A percentile compares a stretch with the other conserved stretches of the same genome.
Conservation (phyloP, 1,140 invertebrate species). For the Zaprionus kolodkinae region DNA sequence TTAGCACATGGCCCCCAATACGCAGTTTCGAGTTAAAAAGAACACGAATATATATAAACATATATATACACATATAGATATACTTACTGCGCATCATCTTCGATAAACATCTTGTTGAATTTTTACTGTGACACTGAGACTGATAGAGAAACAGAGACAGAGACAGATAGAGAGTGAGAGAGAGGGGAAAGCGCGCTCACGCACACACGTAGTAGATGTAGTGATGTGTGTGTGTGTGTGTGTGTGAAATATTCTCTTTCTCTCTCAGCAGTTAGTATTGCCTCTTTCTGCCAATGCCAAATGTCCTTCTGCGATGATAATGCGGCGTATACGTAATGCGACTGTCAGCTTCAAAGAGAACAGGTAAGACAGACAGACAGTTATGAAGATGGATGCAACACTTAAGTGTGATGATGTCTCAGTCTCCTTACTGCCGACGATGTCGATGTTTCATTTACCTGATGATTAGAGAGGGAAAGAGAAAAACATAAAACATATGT, state of each 20-base stretch:
- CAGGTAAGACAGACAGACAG: constrained; percentile 37
- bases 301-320: constrained; percentile 27
- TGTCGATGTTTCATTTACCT: constrained; percentile 52
- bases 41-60: constrained; percentile 6
- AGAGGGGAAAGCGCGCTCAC: neutral
- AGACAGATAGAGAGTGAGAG: constrained; percentile 2
- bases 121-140: constrained; percentile 19
- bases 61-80: constrained; percentile 11
- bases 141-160: constrained; percentile 16
- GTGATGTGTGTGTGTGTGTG: neutral
- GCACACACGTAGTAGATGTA: constrained; percentile 11
- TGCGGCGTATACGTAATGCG: constrained; percentile 35
- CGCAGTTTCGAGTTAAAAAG: constrained; percentile 7
- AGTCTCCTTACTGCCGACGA: constrained; percentile 23
- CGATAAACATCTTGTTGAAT: constrained; percentile 81
- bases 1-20: constrained; percentile 16
- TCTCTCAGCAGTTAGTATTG: constrained; percentile 5
- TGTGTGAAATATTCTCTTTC: constrained; percentile 16
- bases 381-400: constrained; percentile 49
- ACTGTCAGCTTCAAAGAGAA: constrained; percentile 30
- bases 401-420: constrained; percentile 41
- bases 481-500: constrained; percentile 1
- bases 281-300: constrained; percentile 11
- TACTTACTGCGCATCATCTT: constrained; percentile 84
- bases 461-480: constrained; percentile 47